Conservation (phyloP, 2,113 vertebrate genomes). For the Bufo gargarizans region DNA sequence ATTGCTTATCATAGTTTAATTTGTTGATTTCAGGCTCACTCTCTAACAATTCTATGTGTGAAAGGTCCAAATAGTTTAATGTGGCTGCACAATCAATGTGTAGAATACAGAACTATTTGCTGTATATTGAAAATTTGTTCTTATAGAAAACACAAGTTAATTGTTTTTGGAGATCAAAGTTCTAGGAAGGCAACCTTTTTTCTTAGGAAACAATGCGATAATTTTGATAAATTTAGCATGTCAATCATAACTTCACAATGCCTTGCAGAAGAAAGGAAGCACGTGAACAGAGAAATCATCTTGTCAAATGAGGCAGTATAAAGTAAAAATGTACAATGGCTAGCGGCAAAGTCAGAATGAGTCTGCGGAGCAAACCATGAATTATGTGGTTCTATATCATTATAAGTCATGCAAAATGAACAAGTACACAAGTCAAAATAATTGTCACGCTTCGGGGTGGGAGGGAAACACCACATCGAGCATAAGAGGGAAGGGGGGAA, state of each 20-base stretch:
- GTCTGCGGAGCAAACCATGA: constrained; percentile 36
- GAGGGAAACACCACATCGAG: no score
- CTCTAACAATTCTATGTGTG: not conserved
- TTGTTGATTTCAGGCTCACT: not conserved
- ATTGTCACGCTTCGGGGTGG: no score
- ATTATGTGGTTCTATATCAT: constrained; percentile 22
- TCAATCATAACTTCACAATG: constrained; percentile 44
- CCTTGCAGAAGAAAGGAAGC: constrained; percentile 42
- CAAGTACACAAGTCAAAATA: constrained; percentile 30
- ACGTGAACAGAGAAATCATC: constrained; percentile 52
- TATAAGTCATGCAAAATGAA: constrained; percentile 25
- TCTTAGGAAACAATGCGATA: not conserved
- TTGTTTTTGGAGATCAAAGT: not conserved
- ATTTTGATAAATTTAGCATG: constrained; percentile 47
- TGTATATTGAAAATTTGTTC: not conserved
- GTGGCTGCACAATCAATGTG: no score
- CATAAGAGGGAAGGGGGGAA: no score
- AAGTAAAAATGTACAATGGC: constrained; percentile 48
- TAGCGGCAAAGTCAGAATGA: constrained; percentile 46
- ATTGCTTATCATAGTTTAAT: not conserved
- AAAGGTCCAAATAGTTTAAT: no score
- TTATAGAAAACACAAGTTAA: not conserved
- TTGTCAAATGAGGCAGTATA: constrained; percentile 50
- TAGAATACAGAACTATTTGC: not conserved
- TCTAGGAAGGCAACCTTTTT: not conserved